Evolutionary conservation across 2,113 vertebrate species (phyloP).

Genomic region (Seriola aureovittata): DNA sequence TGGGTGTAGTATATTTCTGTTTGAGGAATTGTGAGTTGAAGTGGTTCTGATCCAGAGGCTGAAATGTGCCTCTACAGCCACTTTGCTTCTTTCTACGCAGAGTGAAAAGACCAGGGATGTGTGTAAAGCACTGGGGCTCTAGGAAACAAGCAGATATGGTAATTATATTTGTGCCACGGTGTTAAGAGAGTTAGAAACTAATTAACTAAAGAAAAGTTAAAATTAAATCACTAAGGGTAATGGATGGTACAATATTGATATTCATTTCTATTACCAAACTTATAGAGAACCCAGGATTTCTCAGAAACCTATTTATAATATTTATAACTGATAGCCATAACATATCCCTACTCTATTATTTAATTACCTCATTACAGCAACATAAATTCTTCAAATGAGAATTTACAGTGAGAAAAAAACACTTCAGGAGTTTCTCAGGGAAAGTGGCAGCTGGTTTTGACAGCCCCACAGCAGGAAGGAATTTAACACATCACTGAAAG

Average conservation of each 20-base stretch:
- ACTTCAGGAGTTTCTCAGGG: background rate
- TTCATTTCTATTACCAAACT: too few species aligned
- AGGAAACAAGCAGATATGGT: background rate
- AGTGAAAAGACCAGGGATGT: background rate
- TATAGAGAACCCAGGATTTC: background rate
- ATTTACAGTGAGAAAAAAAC: background rate
- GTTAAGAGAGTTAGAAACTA: background rate
- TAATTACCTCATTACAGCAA: too few species aligned
- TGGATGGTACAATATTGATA: too few species aligned
- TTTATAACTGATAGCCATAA: background rate
- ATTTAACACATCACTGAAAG: slow-evolving; percentile 34
- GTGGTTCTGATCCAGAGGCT: background rate
- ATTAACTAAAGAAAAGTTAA: background rate
- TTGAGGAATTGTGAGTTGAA: background rate
- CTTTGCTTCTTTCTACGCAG: background rate
- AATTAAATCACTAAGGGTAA: background rate
- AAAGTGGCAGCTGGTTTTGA: slow-evolving; percentile 24
- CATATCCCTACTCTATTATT: background rate
- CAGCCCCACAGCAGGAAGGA: slow-evolving; percentile 34
- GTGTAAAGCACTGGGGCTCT: background rate
- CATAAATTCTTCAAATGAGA: background rate
- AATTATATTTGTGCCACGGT: background rate
- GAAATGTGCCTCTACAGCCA: background rate
- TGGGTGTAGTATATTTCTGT: background rate
- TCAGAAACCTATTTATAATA: too few species aligned